Evolutionary conservation across 1,140 invertebrate genomes (phyloP).

Genomic region (Drosophila quadrilineata): DNA sequence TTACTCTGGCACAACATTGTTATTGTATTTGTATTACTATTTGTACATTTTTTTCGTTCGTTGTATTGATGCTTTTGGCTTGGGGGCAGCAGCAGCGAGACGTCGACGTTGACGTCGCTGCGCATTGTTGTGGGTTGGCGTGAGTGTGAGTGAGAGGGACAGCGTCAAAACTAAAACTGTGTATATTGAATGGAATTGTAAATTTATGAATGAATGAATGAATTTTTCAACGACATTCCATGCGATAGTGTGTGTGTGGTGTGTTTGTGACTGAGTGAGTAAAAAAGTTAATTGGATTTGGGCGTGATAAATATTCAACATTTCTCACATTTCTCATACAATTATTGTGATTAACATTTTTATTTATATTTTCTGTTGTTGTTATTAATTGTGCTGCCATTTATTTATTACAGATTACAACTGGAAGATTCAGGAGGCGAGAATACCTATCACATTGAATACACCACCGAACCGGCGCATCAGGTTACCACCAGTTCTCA

Average conservation of each 20-base stretch:
- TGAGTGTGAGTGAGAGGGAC: slow-evolving; percentile 21
- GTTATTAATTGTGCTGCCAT: no score
- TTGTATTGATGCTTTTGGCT: slow-evolving; percentile 41
- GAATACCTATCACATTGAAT: slow-evolving; percentile 75
- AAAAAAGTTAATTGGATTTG: slow-evolving; percentile 68
- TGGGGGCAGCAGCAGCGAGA: slow-evolving; percentile 11
- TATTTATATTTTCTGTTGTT: not conserved
- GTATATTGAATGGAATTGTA: slow-evolving; percentile 76
- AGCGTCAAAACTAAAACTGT: slow-evolving; percentile 66
- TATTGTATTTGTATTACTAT: slow-evolving; percentile 48
- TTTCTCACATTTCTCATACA: not conserved
- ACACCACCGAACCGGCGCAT: slow-evolving; percentile 60
- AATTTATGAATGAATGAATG: slow-evolving; percentile 76
- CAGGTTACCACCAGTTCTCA: slow-evolving; percentile 62
- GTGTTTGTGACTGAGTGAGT: slow-evolving; percentile 36
- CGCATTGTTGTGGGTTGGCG: slow-evolving; percentile 1
- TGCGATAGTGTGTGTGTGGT: slow-evolving; percentile 23
- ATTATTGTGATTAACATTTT: not conserved
- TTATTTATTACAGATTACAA: slow-evolving; percentile 65
- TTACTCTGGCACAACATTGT: slow-evolving; percentile 24
- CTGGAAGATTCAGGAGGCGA: slow-evolving; percentile 78
- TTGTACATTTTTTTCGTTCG: slow-evolving; percentile 31
- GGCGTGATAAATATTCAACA: slow-evolving; percentile 36
- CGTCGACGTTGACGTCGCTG: not conserved
- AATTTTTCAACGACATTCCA: slow-evolving; percentile 55